Base-by-base conservation (phyloP, 2,797 vertebrate species). In the Ptychadena robeensis region DNA sequence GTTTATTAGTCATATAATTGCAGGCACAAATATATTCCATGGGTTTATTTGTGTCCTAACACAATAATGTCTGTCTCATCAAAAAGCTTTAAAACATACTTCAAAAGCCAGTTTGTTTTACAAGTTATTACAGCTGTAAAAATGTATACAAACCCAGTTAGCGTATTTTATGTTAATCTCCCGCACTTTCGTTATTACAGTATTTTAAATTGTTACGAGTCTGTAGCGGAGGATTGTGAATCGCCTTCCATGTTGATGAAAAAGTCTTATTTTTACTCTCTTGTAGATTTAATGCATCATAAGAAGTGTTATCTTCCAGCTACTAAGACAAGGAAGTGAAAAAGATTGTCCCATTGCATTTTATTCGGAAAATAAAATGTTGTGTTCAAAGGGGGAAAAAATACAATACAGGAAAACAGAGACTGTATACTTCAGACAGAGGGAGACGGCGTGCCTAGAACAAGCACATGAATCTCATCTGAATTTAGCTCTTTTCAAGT, bases 111-210 rank as follows among this genome's bases (percentile, higher is more conserved):
- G 77, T 84, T 84, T 80, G 76, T 84, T 74, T 84, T 79, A 53
- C 67, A 68, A 84, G 76, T 84, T 80, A 84, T 84, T 84, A 66
- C 32, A n/a, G 44, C 53, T 27, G 67, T 84, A 84, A 84, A 84
- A 80, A 59, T 7, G 61, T 79, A 73, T 73, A 80, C 76, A 79
- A 74, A 68, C 77, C 76, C 82, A 84, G 76, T 84, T 84, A 84
- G 57, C 35, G 35, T 74, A 80, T 80, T 79, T 85, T 85, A 80
- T 85, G 77, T 80, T 85, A 85, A 85, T 85, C 82, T 84, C 76
- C 31, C 37, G 63, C 65, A 85, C 73, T 85, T 85, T 80, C 77
- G 75, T 85, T 74, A 85, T 85, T 85, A 80, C 64, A 80, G 64
- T 74, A 69, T 85, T 85, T 85, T 80, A 80, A 80, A 85, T 75